These are phyloP conservation scores for Hydropsyche tenuis DNA, from an alignment of 1,140 invertebrate species.

Conservation along the genomic window DNA sequence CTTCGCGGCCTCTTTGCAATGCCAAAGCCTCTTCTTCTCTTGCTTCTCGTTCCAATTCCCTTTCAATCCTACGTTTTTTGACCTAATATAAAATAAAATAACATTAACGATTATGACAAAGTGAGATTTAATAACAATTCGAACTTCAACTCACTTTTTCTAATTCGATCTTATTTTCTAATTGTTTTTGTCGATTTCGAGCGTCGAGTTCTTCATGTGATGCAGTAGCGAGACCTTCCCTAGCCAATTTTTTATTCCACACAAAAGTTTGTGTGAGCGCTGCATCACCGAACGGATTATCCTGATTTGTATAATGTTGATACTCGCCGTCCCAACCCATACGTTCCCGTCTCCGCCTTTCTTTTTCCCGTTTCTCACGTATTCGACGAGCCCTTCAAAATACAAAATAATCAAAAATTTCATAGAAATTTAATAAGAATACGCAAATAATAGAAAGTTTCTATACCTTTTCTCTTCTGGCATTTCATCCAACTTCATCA, in stretches of 20 bases:
- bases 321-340: constrained; percentile 98
- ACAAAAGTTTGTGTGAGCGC: constrained; percentile 88
- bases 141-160: constrained; percentile 70
- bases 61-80: constrained; percentile 87
- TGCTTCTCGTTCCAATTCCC: constrained; percentile 88
- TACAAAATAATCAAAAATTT: constrained; percentile 5
- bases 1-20: constrained; percentile 91
- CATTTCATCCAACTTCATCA: constrained; percentile 89
- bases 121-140: neutral
- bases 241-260: constrained; percentile 96
- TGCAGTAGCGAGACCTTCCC: constrained; percentile 87
- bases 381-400: constrained; percentile 74
- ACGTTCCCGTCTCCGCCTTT: constrained; percentile 82
- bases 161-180: constrained; percentile 88
- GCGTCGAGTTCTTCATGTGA: constrained; percentile 84
- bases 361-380: constrained; percentile 91
- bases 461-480: constrained; percentile 88
- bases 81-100: constrained; percentile 62
- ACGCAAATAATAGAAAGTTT: neutral
- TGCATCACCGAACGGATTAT: constrained; percentile 98
- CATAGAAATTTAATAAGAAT: neutral
- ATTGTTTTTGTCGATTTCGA: constrained; percentile 83
- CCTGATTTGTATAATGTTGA: constrained; percentile 94
- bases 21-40: constrained; percentile 89
- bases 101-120: neutral